Evolutionary conservation across 2,797 vertebrate species (phyloP).

Genomic region (Hydrocynus forskahlii): DNA sequence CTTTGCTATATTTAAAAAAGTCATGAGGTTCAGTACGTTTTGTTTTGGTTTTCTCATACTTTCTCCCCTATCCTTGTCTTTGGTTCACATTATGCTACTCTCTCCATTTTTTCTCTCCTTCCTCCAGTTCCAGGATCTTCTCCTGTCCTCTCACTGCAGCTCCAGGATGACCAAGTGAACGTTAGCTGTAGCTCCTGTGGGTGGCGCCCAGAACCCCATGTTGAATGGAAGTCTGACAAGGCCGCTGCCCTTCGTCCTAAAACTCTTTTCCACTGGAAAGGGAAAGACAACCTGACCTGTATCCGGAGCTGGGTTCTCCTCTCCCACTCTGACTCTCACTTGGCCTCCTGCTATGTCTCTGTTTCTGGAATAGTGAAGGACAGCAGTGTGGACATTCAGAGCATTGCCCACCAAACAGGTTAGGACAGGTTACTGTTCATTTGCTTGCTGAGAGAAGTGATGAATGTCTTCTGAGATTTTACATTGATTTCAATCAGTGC

Average conservation of each 20-base stretch:
- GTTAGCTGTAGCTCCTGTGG: slow-evolving; percentile 72
- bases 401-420: fast-evolving
- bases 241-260: neutral
- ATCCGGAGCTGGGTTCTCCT: slow-evolving; percentile 66
- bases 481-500: too few relatives aligned
- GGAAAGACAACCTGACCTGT: slow-evolving; percentile 37
- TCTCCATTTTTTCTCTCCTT: neutral
- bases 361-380: slow-evolving; percentile 34
- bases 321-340: slow-evolving; percentile 22
- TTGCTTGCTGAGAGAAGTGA: too few relatives aligned
- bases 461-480: too few relatives aligned
- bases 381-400: slow-evolving; percentile 38
- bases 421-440: too few relatives aligned
- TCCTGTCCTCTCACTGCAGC: slow-evolving; percentile 56
- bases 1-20: too few relatives aligned
- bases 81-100: neutral
- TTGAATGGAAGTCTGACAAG: slow-evolving; percentile 56
- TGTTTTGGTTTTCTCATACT: neutral
- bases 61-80: too few relatives aligned
- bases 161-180: slow-evolving; percentile 50
- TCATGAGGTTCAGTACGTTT: too few relatives aligned
- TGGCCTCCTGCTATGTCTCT: slow-evolving; percentile 63
- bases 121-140: slow-evolving; percentile 59
- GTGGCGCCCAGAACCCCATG: slow-evolving; percentile 66
- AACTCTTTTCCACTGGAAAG: neutral